Percentiles rank a stretch among this genome's conserved stretches.
Conservation (phyloP, 2,113 vertebrate genomes). For the Lophotis ruficrista region DNA sequence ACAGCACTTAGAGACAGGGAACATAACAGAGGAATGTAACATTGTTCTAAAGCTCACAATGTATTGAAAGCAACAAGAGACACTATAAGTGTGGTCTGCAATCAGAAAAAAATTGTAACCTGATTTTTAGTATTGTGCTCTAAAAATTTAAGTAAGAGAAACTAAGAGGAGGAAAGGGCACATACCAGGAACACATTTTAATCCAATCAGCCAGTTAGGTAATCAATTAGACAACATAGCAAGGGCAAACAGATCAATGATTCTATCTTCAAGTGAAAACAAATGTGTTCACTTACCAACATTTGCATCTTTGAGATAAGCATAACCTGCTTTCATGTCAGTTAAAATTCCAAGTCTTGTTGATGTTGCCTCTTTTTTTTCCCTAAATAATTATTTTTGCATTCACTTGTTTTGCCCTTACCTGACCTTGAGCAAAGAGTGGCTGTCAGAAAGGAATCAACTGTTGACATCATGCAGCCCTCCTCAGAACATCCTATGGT, state of each 20-base stretch:
- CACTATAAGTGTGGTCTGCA: background rate
- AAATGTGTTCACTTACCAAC: background rate
- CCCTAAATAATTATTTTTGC: background rate
- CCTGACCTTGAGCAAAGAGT: background rate
- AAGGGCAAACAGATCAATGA: background rate
- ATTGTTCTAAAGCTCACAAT: background rate
- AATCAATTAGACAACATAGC: background rate
- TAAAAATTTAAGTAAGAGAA: background rate
- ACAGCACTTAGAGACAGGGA: slow-evolving; percentile 24
- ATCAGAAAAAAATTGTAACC: background rate
- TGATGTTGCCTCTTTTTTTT: background rate
- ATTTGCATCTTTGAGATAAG: background rate
- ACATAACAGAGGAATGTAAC: background rate
- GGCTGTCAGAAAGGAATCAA: background rate
- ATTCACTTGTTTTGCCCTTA: background rate
- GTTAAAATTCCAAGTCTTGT: background rate
- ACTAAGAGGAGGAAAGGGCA: background rate
- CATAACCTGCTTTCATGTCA: background rate
- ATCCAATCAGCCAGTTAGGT: background rate
- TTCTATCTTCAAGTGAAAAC: background rate
- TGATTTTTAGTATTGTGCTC: background rate
- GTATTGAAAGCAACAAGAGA: background rate
- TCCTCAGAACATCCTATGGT: background rate
- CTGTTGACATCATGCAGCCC: background rate
- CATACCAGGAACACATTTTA: background rate